These are phyloP conservation scores for Lasioglossum vierecki DNA, from an alignment of 2,888 invertebrate genomes.

Conservation along the genomic window DNA sequence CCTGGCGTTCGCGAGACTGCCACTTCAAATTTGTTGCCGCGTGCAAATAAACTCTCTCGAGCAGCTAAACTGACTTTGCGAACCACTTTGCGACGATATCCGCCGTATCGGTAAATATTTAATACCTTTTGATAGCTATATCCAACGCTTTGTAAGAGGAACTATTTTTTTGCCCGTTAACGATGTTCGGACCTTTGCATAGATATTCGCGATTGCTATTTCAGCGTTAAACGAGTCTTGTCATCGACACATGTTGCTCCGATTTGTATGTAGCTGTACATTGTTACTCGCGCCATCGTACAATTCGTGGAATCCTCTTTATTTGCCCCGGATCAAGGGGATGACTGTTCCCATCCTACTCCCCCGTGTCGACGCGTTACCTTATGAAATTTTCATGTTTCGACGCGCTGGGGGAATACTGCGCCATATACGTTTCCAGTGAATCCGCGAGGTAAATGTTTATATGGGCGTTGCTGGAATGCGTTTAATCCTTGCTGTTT, in stretches of 20 bases:
- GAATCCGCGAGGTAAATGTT: constrained; percentile 36
- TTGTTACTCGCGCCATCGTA: background rate
- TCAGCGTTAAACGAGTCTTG: background rate
- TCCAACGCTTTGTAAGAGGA: background rate
- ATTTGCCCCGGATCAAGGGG: constrained; percentile 48
- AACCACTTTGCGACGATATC: background rate
- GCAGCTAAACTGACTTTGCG: background rate
- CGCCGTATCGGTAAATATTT: background rate
- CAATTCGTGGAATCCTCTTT: constrained; percentile 42
- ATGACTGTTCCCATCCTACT: constrained; percentile 22
- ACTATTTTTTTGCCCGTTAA: background rate
- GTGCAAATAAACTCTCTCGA: background rate
- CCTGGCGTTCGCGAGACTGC: no score
- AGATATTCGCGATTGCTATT: background rate
- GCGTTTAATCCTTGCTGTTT: constrained; percentile 38
- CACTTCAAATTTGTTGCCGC: background rate
- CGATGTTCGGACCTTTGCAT: background rate
- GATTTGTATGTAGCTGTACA: constrained; percentile 7
- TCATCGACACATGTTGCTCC: constrained; percentile 1
- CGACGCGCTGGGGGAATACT: constrained; percentile 21
- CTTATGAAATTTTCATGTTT: constrained; percentile 68
- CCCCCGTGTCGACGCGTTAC: constrained; percentile 27
- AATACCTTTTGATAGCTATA: background rate
- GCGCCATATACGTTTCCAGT: constrained; percentile 14
- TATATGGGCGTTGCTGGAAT: constrained; percentile 24